phyloP scores from a whole-genome alignment of 2,797 vertebrate species.

The Sebastes nivosus region DNA sequence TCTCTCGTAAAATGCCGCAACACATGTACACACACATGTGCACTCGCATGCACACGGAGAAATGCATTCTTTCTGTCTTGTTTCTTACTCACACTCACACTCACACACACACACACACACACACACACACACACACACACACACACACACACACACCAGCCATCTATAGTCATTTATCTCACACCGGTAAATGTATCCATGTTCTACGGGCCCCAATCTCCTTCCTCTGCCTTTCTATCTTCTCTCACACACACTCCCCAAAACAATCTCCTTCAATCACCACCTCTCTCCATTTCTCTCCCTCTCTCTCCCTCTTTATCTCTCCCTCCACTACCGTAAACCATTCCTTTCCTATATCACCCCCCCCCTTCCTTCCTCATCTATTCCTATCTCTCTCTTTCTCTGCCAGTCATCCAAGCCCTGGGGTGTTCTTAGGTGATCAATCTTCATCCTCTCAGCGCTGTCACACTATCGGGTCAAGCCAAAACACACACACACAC shows the following conservation, averaged over 20 bases:
- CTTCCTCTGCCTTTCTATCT: conserved; percentile 66
- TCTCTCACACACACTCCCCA: conserved; percentile 66
- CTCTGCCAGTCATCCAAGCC: conserved; percentile 74
- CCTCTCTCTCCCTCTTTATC: conserved; percentile 64
- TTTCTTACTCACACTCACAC: not conserved
- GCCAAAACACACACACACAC: conserved; percentile 32
- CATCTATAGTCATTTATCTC: conserved; percentile 81
- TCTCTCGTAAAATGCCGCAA: conserved; percentile 47
- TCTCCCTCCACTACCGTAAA: conserved; percentile 71
- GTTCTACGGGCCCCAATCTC: conserved; percentile 69
- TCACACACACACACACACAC: not conserved
- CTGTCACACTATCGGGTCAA: conserved; percentile 68
- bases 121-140: not conserved
- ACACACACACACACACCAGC: conserved; percentile 21
- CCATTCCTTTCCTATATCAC: conserved; percentile 63
- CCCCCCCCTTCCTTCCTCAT: not conserved
- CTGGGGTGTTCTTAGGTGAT: conserved; percentile 80
- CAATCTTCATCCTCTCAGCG: conserved; percentile 79
- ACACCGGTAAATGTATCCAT: conserved; percentile 72
- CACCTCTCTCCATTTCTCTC: conserved; percentile 56
- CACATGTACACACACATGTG: conserved; percentile 29
- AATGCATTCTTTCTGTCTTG: not conserved
- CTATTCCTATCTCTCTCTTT: conserved; percentile 59
- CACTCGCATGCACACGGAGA: not conserved
- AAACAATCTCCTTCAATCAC: conserved; percentile 81